A percentile compares a stretch with the other conserved stretches of the same genome.
Conservation (phyloP, 2,888 invertebrate species). For the Drepana falcataria region DNA sequence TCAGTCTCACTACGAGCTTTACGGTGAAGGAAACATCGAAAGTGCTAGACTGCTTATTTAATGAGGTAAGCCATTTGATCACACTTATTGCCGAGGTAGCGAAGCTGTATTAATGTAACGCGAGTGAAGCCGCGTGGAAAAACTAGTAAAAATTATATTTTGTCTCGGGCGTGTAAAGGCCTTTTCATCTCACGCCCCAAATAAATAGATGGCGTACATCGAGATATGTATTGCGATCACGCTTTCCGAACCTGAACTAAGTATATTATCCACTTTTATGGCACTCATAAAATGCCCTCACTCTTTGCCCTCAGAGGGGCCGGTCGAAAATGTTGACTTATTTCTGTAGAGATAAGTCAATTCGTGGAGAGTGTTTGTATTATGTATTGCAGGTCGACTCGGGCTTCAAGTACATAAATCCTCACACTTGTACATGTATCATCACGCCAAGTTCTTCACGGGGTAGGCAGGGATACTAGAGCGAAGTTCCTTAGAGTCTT, state of each 20-base stretch:
- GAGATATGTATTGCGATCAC: conserved; percentile 27
- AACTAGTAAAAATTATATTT: conserved; percentile 2
- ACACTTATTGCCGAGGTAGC: no score
- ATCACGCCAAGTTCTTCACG: no score
- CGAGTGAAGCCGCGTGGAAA: neutral
- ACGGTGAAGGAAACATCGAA: no score
- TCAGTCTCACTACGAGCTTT: no score
- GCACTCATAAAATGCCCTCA: conserved; percentile 37
- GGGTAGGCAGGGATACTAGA: no score
- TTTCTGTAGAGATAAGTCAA: neutral
- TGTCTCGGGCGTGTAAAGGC: neutral
- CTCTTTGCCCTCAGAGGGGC: conserved; percentile 4
- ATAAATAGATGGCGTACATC: conserved; percentile 5
- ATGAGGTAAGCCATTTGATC: no score
- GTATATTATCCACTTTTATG: conserved; percentile 54
- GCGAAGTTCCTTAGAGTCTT: no score
- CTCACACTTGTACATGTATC: no score
- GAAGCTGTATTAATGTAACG: conserved; percentile 11
- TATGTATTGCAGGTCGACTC: no score
- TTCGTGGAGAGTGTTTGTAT: neutral
- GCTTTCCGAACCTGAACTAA: conserved; percentile 28
- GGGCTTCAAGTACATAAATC: neutral
- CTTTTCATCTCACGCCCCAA: conserved; percentile 5
- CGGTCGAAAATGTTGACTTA: conserved; percentile 3
- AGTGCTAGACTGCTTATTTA: no score